Percentiles rank a stretch among this genome's conserved stretches.
phyloP scores from a whole-genome alignment of 2,888 invertebrate genomes.

The Tipula helvola region DNA sequence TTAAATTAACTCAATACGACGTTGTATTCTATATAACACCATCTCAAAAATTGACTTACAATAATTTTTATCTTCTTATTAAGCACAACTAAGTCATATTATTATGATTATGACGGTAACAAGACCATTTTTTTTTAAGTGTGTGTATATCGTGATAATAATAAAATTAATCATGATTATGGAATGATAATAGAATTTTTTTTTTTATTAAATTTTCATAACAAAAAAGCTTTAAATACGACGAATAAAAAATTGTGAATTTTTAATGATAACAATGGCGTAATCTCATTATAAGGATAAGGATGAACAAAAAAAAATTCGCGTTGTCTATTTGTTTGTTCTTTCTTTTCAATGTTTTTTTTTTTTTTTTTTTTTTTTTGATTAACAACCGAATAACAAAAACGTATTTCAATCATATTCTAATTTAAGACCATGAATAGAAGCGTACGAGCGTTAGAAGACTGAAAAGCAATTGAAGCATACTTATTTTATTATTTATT shows the following conservation, averaged over 20 bases:
- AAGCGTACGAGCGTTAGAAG: neutral
- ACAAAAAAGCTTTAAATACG: neutral
- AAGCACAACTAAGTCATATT: neutral
- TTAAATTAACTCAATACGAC: neutral
- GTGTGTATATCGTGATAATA: neutral
- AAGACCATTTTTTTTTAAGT: neutral
- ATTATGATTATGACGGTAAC: neutral
- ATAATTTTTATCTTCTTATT: neutral
- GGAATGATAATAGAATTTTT: neutral
- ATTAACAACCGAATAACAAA: neutral
- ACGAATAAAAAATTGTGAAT: neutral
- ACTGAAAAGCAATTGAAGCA: neutral
- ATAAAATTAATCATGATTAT: slow-evolving; percentile 4
- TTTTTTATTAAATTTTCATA: neutral
- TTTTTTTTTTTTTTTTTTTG: neutral
- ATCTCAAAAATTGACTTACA: neutral
- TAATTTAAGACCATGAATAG: neutral
- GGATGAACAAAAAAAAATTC: neutral
- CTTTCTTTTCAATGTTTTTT: neutral
- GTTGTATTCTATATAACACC: neutral
- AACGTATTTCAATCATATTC: neutral
- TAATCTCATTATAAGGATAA: neutral
- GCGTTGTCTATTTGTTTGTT: neutral
- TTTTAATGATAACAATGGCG: neutral
- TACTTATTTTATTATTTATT: neutral